phyloP scores from a whole-genome alignment of 2,113 vertebrate species.

The Dromaius novaehollandiae region DNA sequence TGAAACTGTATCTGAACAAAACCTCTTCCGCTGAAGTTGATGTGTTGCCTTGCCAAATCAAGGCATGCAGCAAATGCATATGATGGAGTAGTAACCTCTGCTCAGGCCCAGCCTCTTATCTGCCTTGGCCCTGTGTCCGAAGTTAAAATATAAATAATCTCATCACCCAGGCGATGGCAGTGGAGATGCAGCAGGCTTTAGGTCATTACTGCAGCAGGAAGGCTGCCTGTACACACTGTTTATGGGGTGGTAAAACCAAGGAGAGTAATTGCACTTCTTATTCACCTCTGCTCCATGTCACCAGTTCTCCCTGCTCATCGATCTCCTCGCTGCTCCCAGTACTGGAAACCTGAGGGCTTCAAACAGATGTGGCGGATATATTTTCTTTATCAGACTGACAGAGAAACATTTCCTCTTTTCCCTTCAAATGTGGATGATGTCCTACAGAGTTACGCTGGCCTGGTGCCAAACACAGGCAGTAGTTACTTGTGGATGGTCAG shows the following conservation, averaged over 20 bases:
- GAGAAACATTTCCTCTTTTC: neutral
- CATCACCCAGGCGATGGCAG: neutral
- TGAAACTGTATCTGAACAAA: accelerated
- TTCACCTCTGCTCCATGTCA: neutral
- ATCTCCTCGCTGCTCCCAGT: neutral
- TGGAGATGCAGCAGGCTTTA: neutral
- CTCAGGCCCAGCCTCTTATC: accelerated
- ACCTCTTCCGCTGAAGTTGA: neutral
- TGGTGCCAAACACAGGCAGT: accelerated
- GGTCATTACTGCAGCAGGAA: neutral
- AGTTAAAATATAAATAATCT: neutral
- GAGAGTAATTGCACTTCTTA: neutral
- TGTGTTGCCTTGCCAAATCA: neutral
- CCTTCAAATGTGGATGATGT: neutral
- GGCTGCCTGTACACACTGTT: neutral
- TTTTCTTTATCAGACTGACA: neutral
- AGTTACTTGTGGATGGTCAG: neutral
- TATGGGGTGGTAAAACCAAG: neutral
- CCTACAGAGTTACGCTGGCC: neutral
- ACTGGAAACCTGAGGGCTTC: neutral
- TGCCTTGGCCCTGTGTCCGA: neutral
- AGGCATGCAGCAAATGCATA: accelerated
- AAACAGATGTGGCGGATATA: neutral
- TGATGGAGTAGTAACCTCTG: neutral
- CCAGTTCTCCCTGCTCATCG: neutral